These are phyloP conservation scores for Platygyra sinensis DNA, from an alignment of 64 coral and sea anemone genomes.

Conservation along the genomic window DNA sequence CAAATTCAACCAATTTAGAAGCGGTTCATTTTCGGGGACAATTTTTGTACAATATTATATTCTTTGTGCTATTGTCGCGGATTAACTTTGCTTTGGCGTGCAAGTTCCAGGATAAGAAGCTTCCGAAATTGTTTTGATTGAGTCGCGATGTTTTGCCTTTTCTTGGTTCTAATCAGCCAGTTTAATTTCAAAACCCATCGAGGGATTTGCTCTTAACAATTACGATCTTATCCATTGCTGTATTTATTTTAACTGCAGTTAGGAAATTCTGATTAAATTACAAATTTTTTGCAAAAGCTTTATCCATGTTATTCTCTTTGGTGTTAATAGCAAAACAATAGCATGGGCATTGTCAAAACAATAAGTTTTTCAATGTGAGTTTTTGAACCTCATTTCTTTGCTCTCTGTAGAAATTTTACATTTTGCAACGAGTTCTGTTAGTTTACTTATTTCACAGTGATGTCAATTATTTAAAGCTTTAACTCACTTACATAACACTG, in stretches of 20 bases:
- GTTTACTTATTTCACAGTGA: not conserved
- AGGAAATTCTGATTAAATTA: not conserved
- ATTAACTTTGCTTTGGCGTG: conserved; percentile 8
- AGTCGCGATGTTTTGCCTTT: not conserved
- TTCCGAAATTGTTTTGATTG: not conserved
- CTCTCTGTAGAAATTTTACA: not conserved
- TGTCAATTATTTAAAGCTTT: not conserved
- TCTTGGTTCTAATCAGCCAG: not conserved
- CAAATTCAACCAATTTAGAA: not conserved
- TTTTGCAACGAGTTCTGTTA: not conserved
- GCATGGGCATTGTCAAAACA: not conserved
- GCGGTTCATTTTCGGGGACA: not conserved
- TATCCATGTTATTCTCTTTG: not conserved
- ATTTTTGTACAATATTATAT: not conserved
- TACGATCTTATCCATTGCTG: not conserved
- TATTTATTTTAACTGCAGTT: not conserved
- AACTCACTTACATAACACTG: not conserved
- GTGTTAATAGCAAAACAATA: not conserved
- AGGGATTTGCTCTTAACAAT: not conserved
- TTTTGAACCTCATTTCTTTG: not conserved
- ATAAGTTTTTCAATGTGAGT: not conserved
- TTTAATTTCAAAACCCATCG: not conserved
- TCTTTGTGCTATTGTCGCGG: not conserved
- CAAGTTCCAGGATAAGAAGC: not conserved
- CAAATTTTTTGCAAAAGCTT: too few species aligned